Percentiles rank a stretch among this genome's conserved stretches.
These are phyloP conservation scores for Bubo scandiacus DNA, from an alignment of 2,113 vertebrate species.

Conservation along the genomic window DNA sequence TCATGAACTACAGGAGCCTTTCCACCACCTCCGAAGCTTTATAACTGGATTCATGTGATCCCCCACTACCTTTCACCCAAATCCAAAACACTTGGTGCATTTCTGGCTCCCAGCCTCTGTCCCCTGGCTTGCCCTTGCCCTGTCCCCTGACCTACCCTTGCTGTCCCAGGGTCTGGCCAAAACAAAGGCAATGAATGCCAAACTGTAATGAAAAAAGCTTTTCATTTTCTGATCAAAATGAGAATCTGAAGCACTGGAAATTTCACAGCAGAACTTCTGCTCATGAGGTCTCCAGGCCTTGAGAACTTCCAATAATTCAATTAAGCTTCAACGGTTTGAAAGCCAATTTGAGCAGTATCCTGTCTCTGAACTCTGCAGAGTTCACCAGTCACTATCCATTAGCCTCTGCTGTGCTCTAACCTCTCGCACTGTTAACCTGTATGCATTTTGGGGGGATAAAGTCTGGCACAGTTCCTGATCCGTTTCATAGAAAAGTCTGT, in stretches of 20 bases:
- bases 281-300: not conserved
- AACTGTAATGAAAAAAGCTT: slow-evolving; percentile 8
- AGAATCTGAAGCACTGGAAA: not conserved
- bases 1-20: not conserved
- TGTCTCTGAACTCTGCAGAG: not conserved
- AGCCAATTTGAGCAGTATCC: not conserved
- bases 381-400: slow-evolving; percentile 44
- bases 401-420: not conserved
- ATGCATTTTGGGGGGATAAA: not conserved
- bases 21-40: not conserved
- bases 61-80: rapidly evolving
- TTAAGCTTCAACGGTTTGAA: slow-evolving; percentile 21
- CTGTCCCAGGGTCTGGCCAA: not conserved
- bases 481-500: slow-evolving; percentile 5
- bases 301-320: not conserved
- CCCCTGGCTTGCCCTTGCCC: not conserved
- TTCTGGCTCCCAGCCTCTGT: not conserved
- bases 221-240: slow-evolving; percentile 12
- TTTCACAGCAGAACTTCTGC: not conserved
- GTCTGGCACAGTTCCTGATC: slow-evolving; percentile 9
- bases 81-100: not conserved
- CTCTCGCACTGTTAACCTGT: slow-evolving; percentile 25
- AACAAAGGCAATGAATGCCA: not conserved
- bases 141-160: not conserved
- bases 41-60: not conserved